Conservation (phyloP, 2,888 invertebrate species). For the Petrolisthes cinctipes region DNA sequence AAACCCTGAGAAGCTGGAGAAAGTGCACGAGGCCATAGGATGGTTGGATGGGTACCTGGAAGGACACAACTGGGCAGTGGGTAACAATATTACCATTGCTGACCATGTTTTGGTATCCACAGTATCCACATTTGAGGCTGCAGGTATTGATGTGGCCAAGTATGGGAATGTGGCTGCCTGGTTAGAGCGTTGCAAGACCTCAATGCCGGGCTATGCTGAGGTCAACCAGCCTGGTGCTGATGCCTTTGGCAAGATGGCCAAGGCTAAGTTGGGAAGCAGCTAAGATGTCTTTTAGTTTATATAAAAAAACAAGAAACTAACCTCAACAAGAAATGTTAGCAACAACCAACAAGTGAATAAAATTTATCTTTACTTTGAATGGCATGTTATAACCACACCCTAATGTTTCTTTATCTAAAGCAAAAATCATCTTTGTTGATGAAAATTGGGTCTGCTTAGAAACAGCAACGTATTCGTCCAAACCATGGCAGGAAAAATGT, state of each 20-base stretch:
- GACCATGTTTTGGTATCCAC: slow-evolving; percentile 80
- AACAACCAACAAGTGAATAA: too few relatives aligned
- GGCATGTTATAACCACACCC: too few relatives aligned
- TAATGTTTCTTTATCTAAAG: too few relatives aligned
- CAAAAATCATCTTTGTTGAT: too few relatives aligned
- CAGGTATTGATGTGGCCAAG: slow-evolving; percentile 76
- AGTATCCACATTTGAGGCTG: slow-evolving; percentile 76
- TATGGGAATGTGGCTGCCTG: slow-evolving; percentile 79
- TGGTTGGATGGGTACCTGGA: slow-evolving; percentile 81
- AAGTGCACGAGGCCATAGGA: slow-evolving; percentile 78
- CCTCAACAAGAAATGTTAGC: background rate
- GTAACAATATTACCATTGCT: slow-evolving; percentile 81
- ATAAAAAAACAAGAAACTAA: background rate
- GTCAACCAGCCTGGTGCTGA: slow-evolving; percentile 68
- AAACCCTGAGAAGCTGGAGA: slow-evolving; percentile 76
- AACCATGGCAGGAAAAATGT: too few relatives aligned
- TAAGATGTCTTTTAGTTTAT: background rate
- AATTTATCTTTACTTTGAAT: too few relatives aligned
- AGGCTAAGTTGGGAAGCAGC: slow-evolving; percentile 41
- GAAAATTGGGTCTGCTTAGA: too few relatives aligned
- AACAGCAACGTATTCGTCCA: too few relatives aligned
- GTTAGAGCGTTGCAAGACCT: slow-evolving; percentile 75
- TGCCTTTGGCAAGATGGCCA: slow-evolving; percentile 66
- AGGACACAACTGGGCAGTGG: slow-evolving; percentile 80
- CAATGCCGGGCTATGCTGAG: slow-evolving; percentile 75